Evolutionary conservation across 2,113 vertebrate species (phyloP).

Genomic region (Centropristis striata): DNA sequence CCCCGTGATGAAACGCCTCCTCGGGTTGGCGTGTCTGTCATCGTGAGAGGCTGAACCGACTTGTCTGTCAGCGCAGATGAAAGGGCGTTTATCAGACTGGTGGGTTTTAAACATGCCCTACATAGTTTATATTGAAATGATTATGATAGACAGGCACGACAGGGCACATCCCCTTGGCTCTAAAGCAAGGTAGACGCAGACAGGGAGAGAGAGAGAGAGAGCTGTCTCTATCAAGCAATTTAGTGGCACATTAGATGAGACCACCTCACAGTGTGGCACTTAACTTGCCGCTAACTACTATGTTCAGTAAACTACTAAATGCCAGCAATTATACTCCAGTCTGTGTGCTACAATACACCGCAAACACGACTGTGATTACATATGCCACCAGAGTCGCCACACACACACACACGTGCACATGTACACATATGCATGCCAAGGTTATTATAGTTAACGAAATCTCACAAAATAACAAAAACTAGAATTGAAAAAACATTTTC

Average conservation of each 20-base stretch:
- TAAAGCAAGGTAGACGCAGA: slow-evolving; percentile 32
- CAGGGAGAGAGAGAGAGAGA: slow-evolving; percentile 7
- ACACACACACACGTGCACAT: background rate
- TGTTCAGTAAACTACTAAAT: slow-evolving; percentile 49
- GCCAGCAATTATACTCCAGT: slow-evolving; percentile 34
- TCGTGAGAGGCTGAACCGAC: slow-evolving; percentile 53
- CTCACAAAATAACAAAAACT: no score
- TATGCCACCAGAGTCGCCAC: background rate
- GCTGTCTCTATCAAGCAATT: slow-evolving; percentile 42
- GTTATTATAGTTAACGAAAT: no score
- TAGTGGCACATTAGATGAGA: slow-evolving; percentile 55
- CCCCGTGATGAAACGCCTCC: slow-evolving; percentile 64
- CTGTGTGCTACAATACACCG: slow-evolving; percentile 19
- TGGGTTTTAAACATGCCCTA: slow-evolving; percentile 77
- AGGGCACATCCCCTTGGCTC: slow-evolving; percentile 57
- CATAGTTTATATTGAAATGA: slow-evolving; percentile 82
- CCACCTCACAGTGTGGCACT: slow-evolving; percentile 59
- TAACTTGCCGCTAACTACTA: slow-evolving; percentile 48
- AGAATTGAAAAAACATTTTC: no score
- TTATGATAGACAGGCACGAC: slow-evolving; percentile 74
- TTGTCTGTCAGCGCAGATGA: slow-evolving; percentile 72
- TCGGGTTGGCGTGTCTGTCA: slow-evolving; percentile 76
- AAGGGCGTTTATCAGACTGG: slow-evolving; percentile 70
- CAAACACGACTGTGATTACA: slow-evolving; percentile 47
- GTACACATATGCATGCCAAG: no score